Evolutionary conservation across 2,113 vertebrate species (phyloP).

Genomic region (Ellobius talpinus): DNA sequence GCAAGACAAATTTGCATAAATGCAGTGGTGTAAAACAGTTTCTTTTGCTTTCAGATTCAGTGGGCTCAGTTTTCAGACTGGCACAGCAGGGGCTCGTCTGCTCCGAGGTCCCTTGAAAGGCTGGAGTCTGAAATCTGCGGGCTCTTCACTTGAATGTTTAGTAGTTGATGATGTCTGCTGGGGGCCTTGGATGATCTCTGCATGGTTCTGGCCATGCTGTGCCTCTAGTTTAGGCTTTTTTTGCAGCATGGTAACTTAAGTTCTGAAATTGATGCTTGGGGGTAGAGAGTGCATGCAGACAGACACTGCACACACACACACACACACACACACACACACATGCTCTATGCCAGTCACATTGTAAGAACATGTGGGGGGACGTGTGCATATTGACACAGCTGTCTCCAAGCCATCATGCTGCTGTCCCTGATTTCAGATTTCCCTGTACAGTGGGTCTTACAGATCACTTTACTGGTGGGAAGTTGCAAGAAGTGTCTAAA

Average conservation of each 20-base stretch:
- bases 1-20: conserved; percentile 13
- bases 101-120: not conserved
- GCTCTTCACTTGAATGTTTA: not conserved
- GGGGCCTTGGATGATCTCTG: not conserved
- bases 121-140: not conserved
- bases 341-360: not conserved
- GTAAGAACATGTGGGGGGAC: not conserved
- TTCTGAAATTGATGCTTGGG: not conserved
- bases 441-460: conserved; percentile 10
- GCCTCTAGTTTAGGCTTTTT: not conserved
- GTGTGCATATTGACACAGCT: not conserved
- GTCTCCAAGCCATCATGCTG: not conserved
- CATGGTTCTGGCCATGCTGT: not conserved
- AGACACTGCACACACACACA: not conserved
- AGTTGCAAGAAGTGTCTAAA: not conserved
- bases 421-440: not conserved
- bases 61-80: not conserved
- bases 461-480: not conserved
- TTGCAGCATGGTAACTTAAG: not conserved
- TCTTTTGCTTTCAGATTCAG: conserved; percentile 17
- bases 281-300: not conserved
- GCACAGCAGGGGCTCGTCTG: not conserved
- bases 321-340: not conserved
- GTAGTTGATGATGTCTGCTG: not conserved
- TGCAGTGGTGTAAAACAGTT: not conserved